Percentiles rank a stretch among this genome's conserved stretches.
Evolutionary conservation across 2,888 invertebrate species (phyloP).

Genomic region (Synergus japonicus): DNA sequence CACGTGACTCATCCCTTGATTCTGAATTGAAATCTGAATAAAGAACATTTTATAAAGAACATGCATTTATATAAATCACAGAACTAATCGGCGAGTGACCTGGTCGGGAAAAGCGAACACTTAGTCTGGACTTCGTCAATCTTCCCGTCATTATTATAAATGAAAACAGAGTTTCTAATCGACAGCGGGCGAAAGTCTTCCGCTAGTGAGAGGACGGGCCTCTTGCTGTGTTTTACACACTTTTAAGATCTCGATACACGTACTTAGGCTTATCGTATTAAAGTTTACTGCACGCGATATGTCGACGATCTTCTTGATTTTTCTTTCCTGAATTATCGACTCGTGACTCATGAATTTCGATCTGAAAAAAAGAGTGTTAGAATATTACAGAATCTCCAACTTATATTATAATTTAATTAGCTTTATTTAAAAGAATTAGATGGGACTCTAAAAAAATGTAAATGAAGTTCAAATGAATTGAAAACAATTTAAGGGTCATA

Average conservation of each 20-base stretch:
- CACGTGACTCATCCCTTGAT: constrained; percentile 52
- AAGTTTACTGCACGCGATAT: background rate
- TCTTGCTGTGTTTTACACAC: background rate
- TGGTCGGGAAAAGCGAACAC: constrained; percentile 29
- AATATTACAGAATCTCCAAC: background rate
- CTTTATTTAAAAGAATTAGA: background rate
- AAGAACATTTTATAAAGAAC: background rate
- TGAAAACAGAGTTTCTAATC: constrained; percentile 59
- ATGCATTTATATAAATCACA: constrained; percentile 10
- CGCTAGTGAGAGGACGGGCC: constrained; percentile 7
- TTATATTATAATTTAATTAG: background rate
- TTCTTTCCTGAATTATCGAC: background rate
- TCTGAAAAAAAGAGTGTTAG: background rate
- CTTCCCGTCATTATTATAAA: constrained; percentile 47
- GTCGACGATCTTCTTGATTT: background rate
- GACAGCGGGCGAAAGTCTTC: constrained; percentile 60
- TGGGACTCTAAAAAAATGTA: background rate
- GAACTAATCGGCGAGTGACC: constrained; percentile 37
- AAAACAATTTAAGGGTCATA: background rate
- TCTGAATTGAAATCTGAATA: constrained; percentile 12
- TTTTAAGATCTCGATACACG: background rate
- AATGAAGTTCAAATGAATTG: too few relatives aligned
- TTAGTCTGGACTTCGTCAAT: constrained; percentile 17
- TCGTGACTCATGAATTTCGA: constrained; percentile 1
- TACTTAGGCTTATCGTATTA: background rate